These are phyloP conservation scores for Rhinopithecus roxellana DNA, from an alignment of 2,113 vertebrate species.

Conservation along the genomic window DNA sequence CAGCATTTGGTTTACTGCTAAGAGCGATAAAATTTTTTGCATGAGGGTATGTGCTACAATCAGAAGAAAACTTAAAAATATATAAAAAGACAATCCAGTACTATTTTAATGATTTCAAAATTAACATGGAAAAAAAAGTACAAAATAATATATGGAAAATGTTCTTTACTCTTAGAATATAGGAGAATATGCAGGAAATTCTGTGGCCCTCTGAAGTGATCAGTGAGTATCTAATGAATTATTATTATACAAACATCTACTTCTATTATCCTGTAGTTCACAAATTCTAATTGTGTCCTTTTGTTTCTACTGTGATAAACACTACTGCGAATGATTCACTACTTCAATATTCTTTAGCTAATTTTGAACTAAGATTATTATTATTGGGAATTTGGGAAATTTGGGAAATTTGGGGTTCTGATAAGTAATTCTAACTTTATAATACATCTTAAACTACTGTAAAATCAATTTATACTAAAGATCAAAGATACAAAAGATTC, in stretches of 20 bases:
- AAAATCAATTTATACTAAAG: conserved; percentile 5
- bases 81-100: background rate
- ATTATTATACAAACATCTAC: background rate
- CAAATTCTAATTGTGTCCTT: background rate
- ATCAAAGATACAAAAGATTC: background rate
- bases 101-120: background rate
- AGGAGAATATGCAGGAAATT: background rate
- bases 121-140: background rate
- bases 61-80: background rate
- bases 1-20: background rate
- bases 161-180: background rate
- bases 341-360: background rate
- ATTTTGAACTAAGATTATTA: background rate
- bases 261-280: background rate
- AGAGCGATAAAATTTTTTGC: background rate
- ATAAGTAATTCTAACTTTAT: background rate
- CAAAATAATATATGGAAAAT: background rate
- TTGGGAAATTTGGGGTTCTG: background rate
- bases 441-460: background rate
- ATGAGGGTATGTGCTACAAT: background rate
- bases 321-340: background rate
- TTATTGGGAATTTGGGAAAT: background rate
- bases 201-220: background rate
- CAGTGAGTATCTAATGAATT: background rate
- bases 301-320: background rate